Conservation (phyloP, 1,140 invertebrate species). For the Heliconius himera region DNA sequence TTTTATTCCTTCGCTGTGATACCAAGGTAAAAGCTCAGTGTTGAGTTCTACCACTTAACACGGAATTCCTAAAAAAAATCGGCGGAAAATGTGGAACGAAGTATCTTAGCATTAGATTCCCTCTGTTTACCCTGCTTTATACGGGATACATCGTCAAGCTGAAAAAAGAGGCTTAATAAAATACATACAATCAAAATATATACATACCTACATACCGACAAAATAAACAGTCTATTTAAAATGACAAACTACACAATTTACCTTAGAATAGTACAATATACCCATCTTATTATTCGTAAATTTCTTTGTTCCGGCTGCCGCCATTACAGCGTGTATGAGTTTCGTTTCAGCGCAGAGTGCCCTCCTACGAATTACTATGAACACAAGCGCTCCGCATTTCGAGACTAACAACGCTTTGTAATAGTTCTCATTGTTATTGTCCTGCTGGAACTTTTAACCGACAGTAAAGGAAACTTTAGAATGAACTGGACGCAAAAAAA, state of each 20-base stretch:
- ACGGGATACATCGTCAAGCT: too few species aligned
- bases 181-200: too few species aligned
- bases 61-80: too few species aligned
- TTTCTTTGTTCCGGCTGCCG: conserved; percentile 21
- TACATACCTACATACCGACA: not conserved
- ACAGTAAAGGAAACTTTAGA: conserved; percentile 28
- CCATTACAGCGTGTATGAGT: conserved; percentile 19
- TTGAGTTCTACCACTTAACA: too few species aligned
- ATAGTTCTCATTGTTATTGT: conserved; percentile 30
- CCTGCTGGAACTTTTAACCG: conserved; percentile 31
- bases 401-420: conserved; percentile 31
- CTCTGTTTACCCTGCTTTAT: too few species aligned
- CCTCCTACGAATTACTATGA: conserved; percentile 29
- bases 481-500: conserved; percentile 2
- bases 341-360: conserved; percentile 24
- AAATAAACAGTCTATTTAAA: not conserved
- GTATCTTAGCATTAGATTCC: too few species aligned
- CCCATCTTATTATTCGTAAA: conserved; percentile 18
- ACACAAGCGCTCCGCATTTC: conserved; percentile 22
- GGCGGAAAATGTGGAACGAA: too few species aligned
- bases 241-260: not conserved
- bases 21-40: too few species aligned
- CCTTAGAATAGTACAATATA: not conserved
- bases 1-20: too few species aligned
- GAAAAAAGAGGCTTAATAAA: too few species aligned